Percentiles rank a stretch among this genome's conserved stretches.
Evolutionary conservation across 2,888 invertebrate species (phyloP).

Genomic region (Xanthostigma xanthostigma): DNA sequence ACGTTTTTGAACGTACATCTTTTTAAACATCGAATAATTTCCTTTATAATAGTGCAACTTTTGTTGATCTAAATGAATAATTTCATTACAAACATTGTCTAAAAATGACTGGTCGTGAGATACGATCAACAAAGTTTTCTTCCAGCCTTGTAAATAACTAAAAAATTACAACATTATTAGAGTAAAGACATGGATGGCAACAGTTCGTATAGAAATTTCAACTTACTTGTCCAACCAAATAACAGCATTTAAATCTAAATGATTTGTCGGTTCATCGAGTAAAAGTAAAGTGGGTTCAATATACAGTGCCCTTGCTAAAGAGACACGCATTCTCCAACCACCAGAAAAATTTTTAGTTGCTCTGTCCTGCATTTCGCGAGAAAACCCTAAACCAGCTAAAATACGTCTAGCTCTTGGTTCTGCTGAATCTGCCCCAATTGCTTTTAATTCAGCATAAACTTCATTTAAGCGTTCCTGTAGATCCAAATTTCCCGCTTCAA

Average conservation of each 20-base stretch:
- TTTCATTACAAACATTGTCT: slow-evolving; percentile 98
- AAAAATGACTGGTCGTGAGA: slow-evolving; percentile 99
- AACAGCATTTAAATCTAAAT: slow-evolving; percentile 96
- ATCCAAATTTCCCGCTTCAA: slow-evolving; percentile 55
- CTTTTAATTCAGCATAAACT: slow-evolving; percentile 87
- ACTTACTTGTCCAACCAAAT: slow-evolving; percentile 98
- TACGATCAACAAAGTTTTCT: slow-evolving; percentile 93
- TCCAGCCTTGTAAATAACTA: slow-evolving; percentile 94
- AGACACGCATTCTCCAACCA: slow-evolving; percentile 99
- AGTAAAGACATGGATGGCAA: neutral
- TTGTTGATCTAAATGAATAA: slow-evolving; percentile 90
- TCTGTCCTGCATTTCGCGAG: slow-evolving; percentile 74
- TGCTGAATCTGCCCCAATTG: slow-evolving; percentile 95
- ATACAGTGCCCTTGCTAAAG: slow-evolving; percentile 88
- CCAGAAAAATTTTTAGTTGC: slow-evolving; percentile 81
- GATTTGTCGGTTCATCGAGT: slow-evolving; percentile 98
- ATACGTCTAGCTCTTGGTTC: slow-evolving; percentile 93
- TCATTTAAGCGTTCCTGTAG: slow-evolving; percentile 73
- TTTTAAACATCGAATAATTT: slow-evolving; percentile 96
- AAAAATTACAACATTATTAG: slow-evolving; percentile 15
- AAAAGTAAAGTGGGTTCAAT: slow-evolving; percentile 93
- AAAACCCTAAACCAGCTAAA: slow-evolving; percentile 93
- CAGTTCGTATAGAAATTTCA: neutral
- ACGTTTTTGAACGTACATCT: slow-evolving; percentile 93
- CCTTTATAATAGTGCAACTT: slow-evolving; percentile 95